A percentile compares a stretch with the other conserved stretches of the same genome.
Evolutionary conservation across 2,888 invertebrate genomes (phyloP).

Genomic region (Trissolcus japonicus): DNA sequence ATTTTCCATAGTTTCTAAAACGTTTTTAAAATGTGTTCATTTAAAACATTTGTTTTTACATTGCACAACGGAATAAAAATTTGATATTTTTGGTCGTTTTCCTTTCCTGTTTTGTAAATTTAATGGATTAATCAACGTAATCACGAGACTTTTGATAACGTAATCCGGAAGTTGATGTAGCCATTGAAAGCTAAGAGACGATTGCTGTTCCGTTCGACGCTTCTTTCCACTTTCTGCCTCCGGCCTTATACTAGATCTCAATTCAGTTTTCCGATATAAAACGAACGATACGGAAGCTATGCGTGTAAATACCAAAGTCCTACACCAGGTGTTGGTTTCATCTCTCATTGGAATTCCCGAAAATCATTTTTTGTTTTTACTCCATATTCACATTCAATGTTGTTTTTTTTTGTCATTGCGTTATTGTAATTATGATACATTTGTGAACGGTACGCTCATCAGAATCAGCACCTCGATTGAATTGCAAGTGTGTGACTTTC

Average conservation of each 20-base stretch:
- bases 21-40: too few species aligned
- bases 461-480: background rate
- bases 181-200: slow-evolving; percentile 58
- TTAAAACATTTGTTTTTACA: too few species aligned
- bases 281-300: slow-evolving; percentile 49
- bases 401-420: background rate
- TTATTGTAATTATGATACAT: background rate
- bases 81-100: too few species aligned
- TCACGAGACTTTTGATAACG: slow-evolving; percentile 42
- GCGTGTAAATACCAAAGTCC: slow-evolving; percentile 35
- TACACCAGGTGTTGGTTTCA: slow-evolving; percentile 41
- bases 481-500: background rate
- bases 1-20: too few species aligned
- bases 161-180: slow-evolving; percentile 65
- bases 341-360: background rate
- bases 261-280: slow-evolving; percentile 47
- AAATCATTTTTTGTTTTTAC: background rate
- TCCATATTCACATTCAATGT: background rate
- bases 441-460: background rate
- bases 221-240: slow-evolving; percentile 69
- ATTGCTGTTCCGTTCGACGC: slow-evolving; percentile 67
- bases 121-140: slow-evolving; percentile 40
- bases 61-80: too few species aligned
- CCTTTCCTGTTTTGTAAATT: slow-evolving; percentile 10
- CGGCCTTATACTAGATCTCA: slow-evolving; percentile 52